Percentiles rank a stretch among this genome's conserved stretches.
These are phyloP conservation scores for Sericinus montela DNA, from an alignment of 2,888 invertebrate genomes.

Conservation along the genomic window DNA sequence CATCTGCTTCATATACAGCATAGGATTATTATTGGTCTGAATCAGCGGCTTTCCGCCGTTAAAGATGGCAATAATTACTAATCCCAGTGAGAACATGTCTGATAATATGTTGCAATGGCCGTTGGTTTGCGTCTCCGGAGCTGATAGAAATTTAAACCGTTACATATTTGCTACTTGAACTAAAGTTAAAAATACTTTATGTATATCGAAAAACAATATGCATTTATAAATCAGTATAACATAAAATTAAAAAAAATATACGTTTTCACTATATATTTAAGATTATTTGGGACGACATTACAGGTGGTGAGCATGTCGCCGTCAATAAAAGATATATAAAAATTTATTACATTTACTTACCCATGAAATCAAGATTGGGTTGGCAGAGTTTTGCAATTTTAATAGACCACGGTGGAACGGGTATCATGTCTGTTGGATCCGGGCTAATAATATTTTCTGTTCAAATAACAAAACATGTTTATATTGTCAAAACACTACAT, in stretches of 20 bases:
- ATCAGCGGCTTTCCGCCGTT: conserved; percentile 94
- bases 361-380: conserved; percentile 94
- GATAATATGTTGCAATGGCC: conserved; percentile 91
- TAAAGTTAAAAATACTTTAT: no score
- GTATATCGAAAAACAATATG: no score
- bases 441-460: conserved; percentile 85
- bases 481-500: no score
- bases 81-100: conserved; percentile 98
- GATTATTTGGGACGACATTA: no score
- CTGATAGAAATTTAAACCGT: conserved; percentile 63
- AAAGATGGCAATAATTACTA: conserved; percentile 95
- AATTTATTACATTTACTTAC: conserved; percentile 68
- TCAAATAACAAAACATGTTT: conserved; percentile 28
- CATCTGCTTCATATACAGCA: conserved; percentile 93
- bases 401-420: conserved; percentile 93
- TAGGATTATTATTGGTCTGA: conserved; percentile 93
- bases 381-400: conserved; percentile 95
- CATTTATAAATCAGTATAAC: no score
- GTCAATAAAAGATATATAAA: no score
- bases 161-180: background rate
- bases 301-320: no score
- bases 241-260: no score
- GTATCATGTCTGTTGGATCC: conserved; percentile 85
- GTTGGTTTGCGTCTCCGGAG: conserved; percentile 94
- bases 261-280: no score